phyloP scores from a whole-genome alignment of 2,797 vertebrate species.

The Sylvia borin region DNA sequence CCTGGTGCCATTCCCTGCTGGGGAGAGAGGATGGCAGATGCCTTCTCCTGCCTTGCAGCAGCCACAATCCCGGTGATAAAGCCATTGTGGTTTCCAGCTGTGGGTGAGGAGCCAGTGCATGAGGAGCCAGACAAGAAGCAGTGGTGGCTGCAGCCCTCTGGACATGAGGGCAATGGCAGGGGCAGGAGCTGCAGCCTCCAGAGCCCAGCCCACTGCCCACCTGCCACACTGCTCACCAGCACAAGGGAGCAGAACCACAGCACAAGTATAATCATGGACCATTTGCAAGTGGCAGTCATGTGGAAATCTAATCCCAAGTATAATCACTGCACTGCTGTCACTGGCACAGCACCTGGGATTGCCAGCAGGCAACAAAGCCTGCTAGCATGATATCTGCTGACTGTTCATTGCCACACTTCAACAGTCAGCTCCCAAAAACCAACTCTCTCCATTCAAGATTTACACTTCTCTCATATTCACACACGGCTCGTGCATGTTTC shows the following conservation, averaged over 20 bases:
- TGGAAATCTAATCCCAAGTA: not conserved
- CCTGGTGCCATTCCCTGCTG: rapidly evolving
- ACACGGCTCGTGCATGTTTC: rapidly evolving
- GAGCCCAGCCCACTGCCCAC: not conserved
- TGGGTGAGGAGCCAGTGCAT: not conserved
- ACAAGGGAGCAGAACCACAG: not conserved
- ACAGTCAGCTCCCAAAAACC: not conserved
- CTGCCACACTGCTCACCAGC: not conserved
- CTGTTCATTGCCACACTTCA: not conserved
- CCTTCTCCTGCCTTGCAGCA: not conserved
- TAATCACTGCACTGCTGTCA: not conserved
- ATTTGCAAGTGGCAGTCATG: not conserved
- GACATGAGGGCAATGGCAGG: not conserved
- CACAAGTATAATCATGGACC: not conserved
- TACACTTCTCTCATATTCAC: not conserved
- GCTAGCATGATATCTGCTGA: not conserved
- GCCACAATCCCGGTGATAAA: not conserved
- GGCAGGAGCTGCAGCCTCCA: not conserved
- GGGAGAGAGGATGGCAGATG: not conserved
- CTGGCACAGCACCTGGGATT: not conserved
- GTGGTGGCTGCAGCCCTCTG: not conserved
- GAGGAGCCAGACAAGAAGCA: not conserved
- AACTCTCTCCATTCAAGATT: not conserved
- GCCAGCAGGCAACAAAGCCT: not conserved
- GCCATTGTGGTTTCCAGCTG: not conserved